Evolutionary conservation across 2,797 vertebrate species (phyloP).

Genomic region (Mastacembelus armatus): DNA sequence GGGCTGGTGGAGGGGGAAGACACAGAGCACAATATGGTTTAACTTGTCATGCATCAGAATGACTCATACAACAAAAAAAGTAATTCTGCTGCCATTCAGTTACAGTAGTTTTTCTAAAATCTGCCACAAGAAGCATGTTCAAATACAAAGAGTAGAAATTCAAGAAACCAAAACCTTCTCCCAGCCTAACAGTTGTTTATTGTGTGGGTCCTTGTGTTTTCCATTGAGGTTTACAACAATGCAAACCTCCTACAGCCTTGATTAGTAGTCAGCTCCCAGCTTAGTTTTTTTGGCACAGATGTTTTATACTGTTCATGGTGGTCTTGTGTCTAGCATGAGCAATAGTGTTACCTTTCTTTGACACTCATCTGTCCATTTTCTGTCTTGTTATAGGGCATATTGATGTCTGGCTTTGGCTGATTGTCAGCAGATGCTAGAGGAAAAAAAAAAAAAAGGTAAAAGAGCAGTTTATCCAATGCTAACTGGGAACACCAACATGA

Average conservation of each 20-base stretch:
- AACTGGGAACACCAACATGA: constrained; percentile 8
- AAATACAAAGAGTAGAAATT: constrained; percentile 44
- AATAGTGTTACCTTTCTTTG: constrained; percentile 75
- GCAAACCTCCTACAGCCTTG: constrained; percentile 36
- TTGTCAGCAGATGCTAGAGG: constrained; percentile 73
- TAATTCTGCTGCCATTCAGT: constrained; percentile 34
- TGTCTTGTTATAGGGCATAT: constrained; percentile 62
- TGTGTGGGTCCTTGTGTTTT: constrained; percentile 38
- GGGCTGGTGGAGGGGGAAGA: constrained; percentile 59
- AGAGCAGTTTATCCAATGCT: constrained; percentile 20
- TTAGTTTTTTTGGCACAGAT: constrained; percentile 34
- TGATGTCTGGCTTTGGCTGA: constrained; percentile 72
- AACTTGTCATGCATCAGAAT: constrained; percentile 31
- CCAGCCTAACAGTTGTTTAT: constrained; percentile 31
- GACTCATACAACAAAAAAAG: constrained; percentile 47
- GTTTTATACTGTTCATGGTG: constrained; percentile 37
- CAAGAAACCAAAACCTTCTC: constrained; percentile 29
- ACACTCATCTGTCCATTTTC: constrained; percentile 65
- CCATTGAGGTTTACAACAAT: constrained; percentile 48
- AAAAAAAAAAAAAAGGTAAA: constrained; percentile 47
- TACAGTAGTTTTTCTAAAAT: constrained; percentile 25
- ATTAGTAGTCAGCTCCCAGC: constrained; percentile 7
- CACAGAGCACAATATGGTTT: constrained; percentile 34
- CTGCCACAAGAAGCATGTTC: constrained; percentile 14
- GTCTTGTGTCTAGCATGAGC: constrained; percentile 25